phyloP scores from a whole-genome alignment of 37 sponge, comb jelly and placozoan genomes.

The Aplysina aerophoba region DNA sequence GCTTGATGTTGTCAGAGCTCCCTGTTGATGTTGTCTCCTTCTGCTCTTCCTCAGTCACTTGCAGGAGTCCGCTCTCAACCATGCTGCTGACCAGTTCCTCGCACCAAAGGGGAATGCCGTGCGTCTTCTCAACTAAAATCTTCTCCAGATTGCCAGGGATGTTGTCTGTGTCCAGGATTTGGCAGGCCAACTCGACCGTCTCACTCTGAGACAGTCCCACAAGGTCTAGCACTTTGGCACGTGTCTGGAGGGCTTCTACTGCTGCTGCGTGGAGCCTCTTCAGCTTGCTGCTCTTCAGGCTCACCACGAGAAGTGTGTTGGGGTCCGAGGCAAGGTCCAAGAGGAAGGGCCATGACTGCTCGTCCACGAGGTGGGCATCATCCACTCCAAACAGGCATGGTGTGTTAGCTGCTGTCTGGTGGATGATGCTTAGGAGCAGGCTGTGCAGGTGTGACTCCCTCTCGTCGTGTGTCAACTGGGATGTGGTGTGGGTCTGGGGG shows the following conservation, averaged over 20 bases:
- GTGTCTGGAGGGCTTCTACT: constrained; percentile 20
- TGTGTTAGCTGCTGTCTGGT: constrained; percentile 55
- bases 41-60: constrained; percentile 16
- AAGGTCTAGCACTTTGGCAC: constrained; percentile 48
- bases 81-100: constrained; percentile 85
- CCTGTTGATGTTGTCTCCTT: background rate
- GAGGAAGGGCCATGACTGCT: constrained; percentile 90
- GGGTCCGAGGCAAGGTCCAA: constrained; percentile 76
- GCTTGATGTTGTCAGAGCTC: background rate
- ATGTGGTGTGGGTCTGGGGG: constrained; percentile 66
- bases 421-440: constrained; percentile 73
- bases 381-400: constrained; percentile 87
- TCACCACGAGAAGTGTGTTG: constrained; percentile 68
- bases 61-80: constrained; percentile 71
- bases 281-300: constrained; percentile 38
- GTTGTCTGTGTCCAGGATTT: constrained; percentile 62
- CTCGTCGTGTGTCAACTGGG: constrained; percentile 50
- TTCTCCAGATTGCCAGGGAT: constrained; percentile 65
- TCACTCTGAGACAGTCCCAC: constrained; percentile 62
- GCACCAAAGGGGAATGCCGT: constrained; percentile 91
- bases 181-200: constrained; percentile 73
- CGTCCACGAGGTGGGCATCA: constrained; percentile 91
- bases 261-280: background rate
- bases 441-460: constrained; percentile 50
- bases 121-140: constrained; percentile 65